phyloP scores from a whole-genome alignment of 2,888 invertebrate species.

The Spilosoma lubricipeda region DNA sequence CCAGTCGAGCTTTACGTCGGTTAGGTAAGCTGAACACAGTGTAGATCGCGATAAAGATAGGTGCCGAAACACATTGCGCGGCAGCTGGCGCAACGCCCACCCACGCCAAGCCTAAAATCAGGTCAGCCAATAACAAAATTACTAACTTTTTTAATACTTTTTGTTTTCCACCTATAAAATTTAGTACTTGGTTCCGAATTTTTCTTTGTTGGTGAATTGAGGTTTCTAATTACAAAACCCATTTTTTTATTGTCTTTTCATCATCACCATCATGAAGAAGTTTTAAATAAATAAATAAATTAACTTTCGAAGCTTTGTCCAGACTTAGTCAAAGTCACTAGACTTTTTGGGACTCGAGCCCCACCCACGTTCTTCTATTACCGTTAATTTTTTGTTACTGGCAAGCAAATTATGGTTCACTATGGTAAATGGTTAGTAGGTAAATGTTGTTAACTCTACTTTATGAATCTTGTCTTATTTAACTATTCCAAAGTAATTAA shows the following conservation, averaged over 20 bases:
- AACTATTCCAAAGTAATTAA: too few relatives aligned
- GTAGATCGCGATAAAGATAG: conserved; percentile 37
- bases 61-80: conserved; percentile 22
- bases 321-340: too few relatives aligned
- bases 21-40: not conserved
- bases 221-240: not conserved
- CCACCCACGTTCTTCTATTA: too few relatives aligned
- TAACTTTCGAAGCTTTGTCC: too few relatives aligned
- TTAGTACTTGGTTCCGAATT: not conserved
- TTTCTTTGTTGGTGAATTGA: not conserved
- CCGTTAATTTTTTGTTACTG: too few relatives aligned
- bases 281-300: too few relatives aligned
- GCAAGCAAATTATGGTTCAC: too few relatives aligned
- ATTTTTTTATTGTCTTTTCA: not conserved
- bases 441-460: too few relatives aligned
- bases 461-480: too few relatives aligned
- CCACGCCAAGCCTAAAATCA: conserved; percentile 16
- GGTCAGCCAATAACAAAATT: conserved; percentile 20
- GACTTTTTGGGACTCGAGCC: too few relatives aligned
- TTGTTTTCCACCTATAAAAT: not conserved
- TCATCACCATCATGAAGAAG: not conserved
- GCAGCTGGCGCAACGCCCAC: conserved; percentile 34
- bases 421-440: too few relatives aligned
- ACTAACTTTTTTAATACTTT: conserved; percentile 16
- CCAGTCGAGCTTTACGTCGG: not conserved